Conservation (phyloP, 1,140 invertebrate genomes). For the Sarcophaga bullata region DNA sequence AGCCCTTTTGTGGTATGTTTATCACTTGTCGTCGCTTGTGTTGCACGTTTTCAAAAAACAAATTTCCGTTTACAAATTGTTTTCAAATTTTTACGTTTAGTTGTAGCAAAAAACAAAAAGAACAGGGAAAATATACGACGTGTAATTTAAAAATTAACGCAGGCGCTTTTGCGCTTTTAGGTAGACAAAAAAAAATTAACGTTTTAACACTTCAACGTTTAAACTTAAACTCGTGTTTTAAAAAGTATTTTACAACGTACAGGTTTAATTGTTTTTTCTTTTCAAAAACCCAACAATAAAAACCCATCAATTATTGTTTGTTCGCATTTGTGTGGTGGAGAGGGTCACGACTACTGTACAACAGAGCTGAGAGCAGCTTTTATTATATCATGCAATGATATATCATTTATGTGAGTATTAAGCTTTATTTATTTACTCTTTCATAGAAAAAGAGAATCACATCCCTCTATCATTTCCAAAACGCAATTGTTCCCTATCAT, state of each 20-base stretch:
- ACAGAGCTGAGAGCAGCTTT: neutral
- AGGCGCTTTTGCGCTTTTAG: constrained; percentile 23
- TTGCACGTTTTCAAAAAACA: neutral
- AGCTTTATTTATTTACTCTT: neutral
- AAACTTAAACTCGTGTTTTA: constrained; percentile 9
- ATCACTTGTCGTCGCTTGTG: neutral
- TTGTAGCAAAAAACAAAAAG: too few relatives aligned
- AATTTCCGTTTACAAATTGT: constrained; percentile 1
- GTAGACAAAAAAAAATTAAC: neutral
- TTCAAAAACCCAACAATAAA: too few relatives aligned
- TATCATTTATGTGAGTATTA: neutral
- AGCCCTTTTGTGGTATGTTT: neutral
- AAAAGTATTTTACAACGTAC: neutral
- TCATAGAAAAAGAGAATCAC: neutral
- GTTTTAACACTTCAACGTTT: constrained; percentile 40
- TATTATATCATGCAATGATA: constrained; percentile 12
- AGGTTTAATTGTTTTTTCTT: neutral
- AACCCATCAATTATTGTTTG: too few relatives aligned
- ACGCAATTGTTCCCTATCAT: too few relatives aligned
- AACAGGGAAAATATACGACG: neutral
- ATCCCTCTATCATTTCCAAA: too few relatives aligned
- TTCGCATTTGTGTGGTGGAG: too few relatives aligned
- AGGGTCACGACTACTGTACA: too few relatives aligned
- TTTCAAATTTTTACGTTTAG: neutral
- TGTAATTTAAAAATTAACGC: constrained; percentile 11